A percentile compares a stretch with the other conserved stretches of the same genome.
Evolutionary conservation across 2,797 vertebrate species (phyloP).

Genomic region (Sebastes oblongus): DNA sequence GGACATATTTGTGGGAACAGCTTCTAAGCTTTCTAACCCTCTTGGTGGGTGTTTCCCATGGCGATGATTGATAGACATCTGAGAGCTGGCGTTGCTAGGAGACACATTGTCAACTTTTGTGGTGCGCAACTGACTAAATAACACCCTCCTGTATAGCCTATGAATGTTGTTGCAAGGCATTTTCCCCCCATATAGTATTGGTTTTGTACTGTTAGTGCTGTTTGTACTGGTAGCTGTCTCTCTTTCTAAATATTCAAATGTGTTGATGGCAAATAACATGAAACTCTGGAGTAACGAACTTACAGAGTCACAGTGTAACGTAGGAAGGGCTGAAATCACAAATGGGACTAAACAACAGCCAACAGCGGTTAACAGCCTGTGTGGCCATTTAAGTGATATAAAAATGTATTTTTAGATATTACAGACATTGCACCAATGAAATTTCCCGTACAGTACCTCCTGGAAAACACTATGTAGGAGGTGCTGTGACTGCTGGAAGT

Average conservation of each 20-base stretch:
- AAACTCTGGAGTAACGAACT: not conserved
- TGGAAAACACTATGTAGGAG: not conserved
- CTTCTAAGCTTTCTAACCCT: not conserved
- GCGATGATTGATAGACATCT: slow-evolving; percentile 6
- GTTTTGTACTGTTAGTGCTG: not conserved
- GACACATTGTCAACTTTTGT: not conserved
- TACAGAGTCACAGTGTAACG: not conserved
- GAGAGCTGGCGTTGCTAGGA: slow-evolving; percentile 15
- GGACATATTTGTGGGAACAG: not conserved
- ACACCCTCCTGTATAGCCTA: not conserved
- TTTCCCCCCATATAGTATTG: not conserved
- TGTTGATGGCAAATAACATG: not conserved
- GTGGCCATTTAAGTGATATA: no score
- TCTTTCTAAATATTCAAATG: not conserved
- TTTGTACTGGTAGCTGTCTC: not conserved
- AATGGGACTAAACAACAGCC: not conserved
- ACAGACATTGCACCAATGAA: not conserved
- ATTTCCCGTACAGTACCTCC: not conserved
- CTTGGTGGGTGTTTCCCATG: not conserved
- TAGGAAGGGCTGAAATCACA: not conserved
- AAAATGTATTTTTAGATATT: not conserved
- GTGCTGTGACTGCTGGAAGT: not conserved
- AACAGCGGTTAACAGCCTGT: not conserved
- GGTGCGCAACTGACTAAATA: not conserved
- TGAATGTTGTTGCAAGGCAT: not conserved